These are phyloP conservation scores for Akabosia matsudoensis DNA, from an alignment of 1,140 invertebrate genomes.

Conservation along the genomic window DNA sequence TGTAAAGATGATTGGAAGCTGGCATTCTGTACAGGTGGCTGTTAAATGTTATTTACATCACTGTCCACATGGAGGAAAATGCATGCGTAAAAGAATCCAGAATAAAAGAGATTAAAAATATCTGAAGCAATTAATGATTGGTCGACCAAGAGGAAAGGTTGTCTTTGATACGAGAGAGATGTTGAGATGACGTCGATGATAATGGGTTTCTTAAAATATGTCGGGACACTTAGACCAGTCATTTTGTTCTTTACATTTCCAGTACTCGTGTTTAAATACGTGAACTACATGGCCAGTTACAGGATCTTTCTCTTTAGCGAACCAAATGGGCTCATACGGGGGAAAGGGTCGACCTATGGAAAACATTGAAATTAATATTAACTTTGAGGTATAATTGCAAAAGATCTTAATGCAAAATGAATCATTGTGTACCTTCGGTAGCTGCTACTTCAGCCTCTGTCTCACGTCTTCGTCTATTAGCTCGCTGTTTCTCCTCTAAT, in stretches of 20 bases:
- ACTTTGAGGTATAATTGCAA: constrained; percentile 20
- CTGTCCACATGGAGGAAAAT: too few species aligned
- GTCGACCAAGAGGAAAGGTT: too few species aligned
- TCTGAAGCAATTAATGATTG: too few species aligned
- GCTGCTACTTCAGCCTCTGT: constrained; percentile 74
- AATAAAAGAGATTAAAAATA: background rate
- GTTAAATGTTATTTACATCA: too few species aligned
- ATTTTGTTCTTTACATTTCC: constrained; percentile 81
- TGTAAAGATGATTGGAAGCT: too few species aligned
- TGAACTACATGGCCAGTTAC: constrained; percentile 78
- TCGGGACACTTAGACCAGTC: constrained; percentile 90
- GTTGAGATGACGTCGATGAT: too few species aligned
- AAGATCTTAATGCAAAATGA: too few species aligned
- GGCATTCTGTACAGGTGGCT: too few species aligned
- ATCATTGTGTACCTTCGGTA: constrained; percentile 66
- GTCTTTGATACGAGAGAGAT: too few species aligned
- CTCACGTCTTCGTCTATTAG: constrained; percentile 68
- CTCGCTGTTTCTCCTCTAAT: constrained; percentile 92
- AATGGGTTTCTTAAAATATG: constrained; percentile 89
- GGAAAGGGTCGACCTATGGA: constrained; percentile 66
- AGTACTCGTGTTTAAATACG: constrained; percentile 84
- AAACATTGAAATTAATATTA: too few species aligned
- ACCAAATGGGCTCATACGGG: constrained; percentile 86
- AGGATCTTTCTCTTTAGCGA: constrained; percentile 75
- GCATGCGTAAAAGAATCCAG: too few species aligned